Base-by-base conservation (phyloP, 2,797 vertebrate species). In the Poeciliopsis presidionis region DNA sequence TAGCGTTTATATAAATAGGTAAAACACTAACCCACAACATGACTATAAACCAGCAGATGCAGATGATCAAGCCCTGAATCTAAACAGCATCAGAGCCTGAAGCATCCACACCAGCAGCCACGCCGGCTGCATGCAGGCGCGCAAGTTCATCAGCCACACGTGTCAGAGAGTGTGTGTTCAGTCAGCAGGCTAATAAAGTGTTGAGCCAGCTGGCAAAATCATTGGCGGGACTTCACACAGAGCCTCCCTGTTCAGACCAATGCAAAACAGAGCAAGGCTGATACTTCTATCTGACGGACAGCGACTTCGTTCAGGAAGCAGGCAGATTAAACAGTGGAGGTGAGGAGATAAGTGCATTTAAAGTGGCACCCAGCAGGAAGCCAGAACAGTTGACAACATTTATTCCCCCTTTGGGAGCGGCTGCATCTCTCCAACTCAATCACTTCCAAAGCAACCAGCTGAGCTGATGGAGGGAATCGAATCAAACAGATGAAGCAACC, bases 211-310 rank as follows among this genome's bases (percentile, higher is more conserved):
- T 77, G 73, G 49, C 33, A 65, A 41, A 83, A 61, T 9, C 43
- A 39, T 73, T 84, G 80, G 83, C 83, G 79, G 73, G 53, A 78
- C 74, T 87, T 87, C 84, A 85, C 81, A 84, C 81, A 81, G 49
- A 25, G 45, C 25, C 11, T 61, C 43, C 12, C 28, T 11, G 7
- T 43, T 25, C 55, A 45, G 39, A 63, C 25, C 18, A 13, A 75
- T 30, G 41, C 53, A 59, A 41, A 59, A 87, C 79, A 74, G 75
- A 83, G 69, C 51, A 33, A 0, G 81, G 84, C 71, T 57, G 74
- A 82, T 30, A 72, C 41, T 22, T 43, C 5, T 0, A 46, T 75
- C 53, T 28, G 65, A 75, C 5, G 20, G 53, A 43, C 14, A 69
- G 43, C 75, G 63, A 69, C 73, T 78, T 47, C 49, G 65, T 75